These are phyloP conservation scores for Cephonodes hylas DNA, from an alignment of 2,888 invertebrate genomes.

Conservation along the genomic window DNA sequence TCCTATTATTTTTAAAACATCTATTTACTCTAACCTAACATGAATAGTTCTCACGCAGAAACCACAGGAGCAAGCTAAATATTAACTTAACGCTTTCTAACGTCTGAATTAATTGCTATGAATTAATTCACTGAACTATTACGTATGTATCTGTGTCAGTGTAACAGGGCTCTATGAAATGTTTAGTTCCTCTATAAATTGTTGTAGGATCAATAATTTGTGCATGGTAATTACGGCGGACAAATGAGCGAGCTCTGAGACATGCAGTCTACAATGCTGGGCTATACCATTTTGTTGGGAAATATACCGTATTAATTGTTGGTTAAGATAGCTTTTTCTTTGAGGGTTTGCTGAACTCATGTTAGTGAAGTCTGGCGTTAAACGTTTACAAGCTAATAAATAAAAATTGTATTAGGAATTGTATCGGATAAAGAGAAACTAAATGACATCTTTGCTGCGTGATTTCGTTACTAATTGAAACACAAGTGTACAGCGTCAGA, in stretches of 20 bases:
- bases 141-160: not conserved
- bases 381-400: not conserved
- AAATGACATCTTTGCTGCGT: too few species aligned
- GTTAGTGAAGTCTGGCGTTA: not conserved
- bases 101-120: not conserved
- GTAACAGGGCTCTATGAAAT: not conserved
- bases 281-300: not conserved
- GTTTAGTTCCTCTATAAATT: not conserved
- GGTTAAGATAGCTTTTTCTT: not conserved
- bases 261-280: constrained; percentile 35
- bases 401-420: too few species aligned
- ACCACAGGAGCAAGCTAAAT: not conserved
- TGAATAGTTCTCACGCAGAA: not conserved
- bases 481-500: too few species aligned
- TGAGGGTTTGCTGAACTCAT: not conserved
- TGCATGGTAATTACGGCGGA: constrained; percentile 41
- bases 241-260: constrained; percentile 39
- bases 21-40: too few species aligned
- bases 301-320: not conserved
- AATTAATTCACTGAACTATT: not conserved
- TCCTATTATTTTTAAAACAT: too few species aligned
- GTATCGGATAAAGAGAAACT: too few species aligned
- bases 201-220: constrained; percentile 30
- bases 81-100: not conserved
- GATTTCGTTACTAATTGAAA: too few species aligned